A percentile compares a stretch with the other conserved stretches of the same genome.
phyloP scores from a whole-genome alignment of 2,113 vertebrate species.

The Rhadina sibilatrix region DNA sequence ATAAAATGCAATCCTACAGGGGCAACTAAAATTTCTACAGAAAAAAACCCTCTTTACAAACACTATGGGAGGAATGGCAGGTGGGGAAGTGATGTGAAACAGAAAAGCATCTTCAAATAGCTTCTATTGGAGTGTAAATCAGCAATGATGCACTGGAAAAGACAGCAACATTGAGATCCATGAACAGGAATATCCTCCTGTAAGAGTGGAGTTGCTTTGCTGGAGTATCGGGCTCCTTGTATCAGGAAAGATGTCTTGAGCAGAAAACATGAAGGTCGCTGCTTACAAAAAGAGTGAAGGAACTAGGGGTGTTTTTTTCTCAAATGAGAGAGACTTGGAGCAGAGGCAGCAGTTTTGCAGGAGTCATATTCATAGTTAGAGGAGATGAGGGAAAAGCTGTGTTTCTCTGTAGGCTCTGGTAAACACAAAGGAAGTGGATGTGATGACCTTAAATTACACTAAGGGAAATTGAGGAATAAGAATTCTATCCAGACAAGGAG shows the following conservation, averaged over 20 bases:
- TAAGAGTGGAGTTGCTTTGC: background rate
- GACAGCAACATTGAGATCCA: background rate
- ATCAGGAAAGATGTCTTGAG: background rate
- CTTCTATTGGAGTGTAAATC: background rate
- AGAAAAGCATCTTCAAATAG: background rate
- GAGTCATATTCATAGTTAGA: background rate
- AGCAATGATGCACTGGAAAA: background rate
- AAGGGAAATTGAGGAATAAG: background rate
- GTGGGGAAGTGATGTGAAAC: background rate
- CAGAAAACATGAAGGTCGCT: background rate
- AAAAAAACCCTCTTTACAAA: background rate
- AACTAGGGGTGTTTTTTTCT: background rate
- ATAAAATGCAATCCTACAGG: background rate
- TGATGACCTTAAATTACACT: background rate
- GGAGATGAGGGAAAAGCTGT: background rate
- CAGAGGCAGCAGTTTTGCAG: background rate
- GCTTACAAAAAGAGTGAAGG: background rate
- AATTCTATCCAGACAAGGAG: background rate
- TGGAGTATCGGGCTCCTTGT: accelerated
- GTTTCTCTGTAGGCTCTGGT: background rate
- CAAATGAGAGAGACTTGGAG: background rate
- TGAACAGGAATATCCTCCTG: background rate
- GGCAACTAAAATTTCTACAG: background rate
- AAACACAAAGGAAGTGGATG: background rate
- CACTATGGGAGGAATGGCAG: background rate